Conservation (phyloP, 1,140 invertebrate genomes). For the Drosophila truncata region DNA sequence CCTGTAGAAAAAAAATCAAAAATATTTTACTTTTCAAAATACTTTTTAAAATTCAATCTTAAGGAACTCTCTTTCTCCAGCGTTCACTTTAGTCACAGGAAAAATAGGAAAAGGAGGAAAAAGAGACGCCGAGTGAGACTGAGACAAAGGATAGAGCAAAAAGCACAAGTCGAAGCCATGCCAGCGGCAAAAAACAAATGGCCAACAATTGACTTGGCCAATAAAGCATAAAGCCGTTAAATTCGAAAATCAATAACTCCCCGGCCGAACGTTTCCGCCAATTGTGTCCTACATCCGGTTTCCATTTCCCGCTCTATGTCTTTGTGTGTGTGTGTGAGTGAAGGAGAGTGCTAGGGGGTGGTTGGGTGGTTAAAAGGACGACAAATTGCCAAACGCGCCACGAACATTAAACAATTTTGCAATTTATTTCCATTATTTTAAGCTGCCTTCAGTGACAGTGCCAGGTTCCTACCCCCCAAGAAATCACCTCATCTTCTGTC, state of each 20-base stretch:
- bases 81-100: conserved; percentile 1
- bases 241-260: conserved; percentile 78
- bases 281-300: conserved; percentile 60
- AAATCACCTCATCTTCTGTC: conserved; percentile 13
- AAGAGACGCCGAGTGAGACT: background rate
- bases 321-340: background rate
- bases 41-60: background rate
- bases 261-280: conserved; percentile 52
- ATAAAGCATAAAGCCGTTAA: conserved; percentile 81
- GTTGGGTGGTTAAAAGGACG: conserved; percentile 57
- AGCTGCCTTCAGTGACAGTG: conserved; percentile 56
- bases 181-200: conserved; percentile 65
- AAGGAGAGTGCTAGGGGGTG: conserved; percentile 1
- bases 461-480: background rate
- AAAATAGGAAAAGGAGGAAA: background rate
- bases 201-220: conserved; percentile 71
- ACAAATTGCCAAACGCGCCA: conserved; percentile 75
- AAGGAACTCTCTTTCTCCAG: background rate
- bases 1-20: background rate
- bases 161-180: conserved; percentile 34
- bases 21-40: too few relatives aligned
- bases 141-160: conserved; percentile 30
- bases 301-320: conserved; percentile 11
- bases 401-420: conserved; percentile 80
- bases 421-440: conserved; percentile 81